Base-by-base conservation (phyloP, 1,140 invertebrate genomes). In the Drosophila cardini region DNA sequence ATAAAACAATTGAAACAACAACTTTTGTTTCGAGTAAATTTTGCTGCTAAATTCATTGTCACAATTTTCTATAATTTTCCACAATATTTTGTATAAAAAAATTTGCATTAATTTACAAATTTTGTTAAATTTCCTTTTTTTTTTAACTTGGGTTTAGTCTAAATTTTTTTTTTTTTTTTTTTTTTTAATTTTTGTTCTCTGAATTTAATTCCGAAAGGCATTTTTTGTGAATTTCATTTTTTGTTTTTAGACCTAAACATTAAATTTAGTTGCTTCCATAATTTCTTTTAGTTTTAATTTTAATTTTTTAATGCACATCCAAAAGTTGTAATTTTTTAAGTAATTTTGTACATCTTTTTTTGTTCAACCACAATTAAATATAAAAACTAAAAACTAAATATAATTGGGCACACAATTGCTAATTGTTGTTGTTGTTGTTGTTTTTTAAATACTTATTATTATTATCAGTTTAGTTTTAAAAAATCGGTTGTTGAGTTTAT, bases 121-220 rank as follows among this genome's bases (percentile, higher is more conserved):
- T 63, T 68, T 11, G n/a, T 74, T 72, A 73, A 38, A 45, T 52
- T 61, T 40, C 61, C 55, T 64, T 70, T 58, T 55, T 18, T 62
- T 55, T 46, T 32, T 46, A 53, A 40, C 30, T 15, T 64, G 62
- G 16, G 43, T 80, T 50, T 65, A 15, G 45, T 72, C 45, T 68
- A 56, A 68, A 43, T 58, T 58, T 77, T 63, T 13, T 34, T 76
- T 68, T 77, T 69, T 16, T 55, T 76, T 36, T 58, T 68, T 68
- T 84, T 84, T 78, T 73, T 70, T 76, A 65, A 30, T 42, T 78
- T 55, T 52, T 84, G 73, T 53, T 80, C 68, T 78, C 73, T 90
- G 85, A 91, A 91, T 91, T 91, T 89, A 78, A 91, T 91, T 91
- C 90, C 90, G 78, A 91, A 91, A 91, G 90, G 90, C 90, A 91